phyloP scores from a whole-genome alignment of 35 echinoderm and acorn worm species.

The Chiridota heheva region DNA sequence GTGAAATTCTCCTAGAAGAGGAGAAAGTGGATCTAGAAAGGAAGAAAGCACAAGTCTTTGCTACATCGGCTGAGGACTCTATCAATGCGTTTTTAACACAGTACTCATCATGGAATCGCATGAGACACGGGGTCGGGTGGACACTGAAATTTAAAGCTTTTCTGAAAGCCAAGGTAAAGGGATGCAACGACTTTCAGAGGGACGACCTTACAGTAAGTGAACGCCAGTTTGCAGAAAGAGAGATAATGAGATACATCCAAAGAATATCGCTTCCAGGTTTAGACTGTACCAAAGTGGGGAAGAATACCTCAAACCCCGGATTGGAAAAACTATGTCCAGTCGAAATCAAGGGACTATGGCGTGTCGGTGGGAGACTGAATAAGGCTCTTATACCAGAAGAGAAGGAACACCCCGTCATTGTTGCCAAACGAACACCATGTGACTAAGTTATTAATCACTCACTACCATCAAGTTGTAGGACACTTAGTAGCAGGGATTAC shows the following conservation, averaged over 20 bases:
- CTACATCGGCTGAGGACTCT: background rate
- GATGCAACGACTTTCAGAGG: too few relatives aligned
- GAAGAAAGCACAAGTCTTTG: background rate
- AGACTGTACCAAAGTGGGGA: background rate
- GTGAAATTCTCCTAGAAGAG: background rate
- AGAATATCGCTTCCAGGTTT: background rate
- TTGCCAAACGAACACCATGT: conserved; percentile 31
- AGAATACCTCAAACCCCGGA: background rate
- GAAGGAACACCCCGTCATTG: conserved; percentile 37
- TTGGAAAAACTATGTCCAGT: conserved; percentile 9
- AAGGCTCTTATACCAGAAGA: conserved; percentile 12
- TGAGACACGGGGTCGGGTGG: background rate
- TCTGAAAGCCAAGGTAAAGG: too few relatives aligned
- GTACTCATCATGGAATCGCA: conserved; percentile 4
- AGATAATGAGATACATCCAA: conserved; percentile 5
- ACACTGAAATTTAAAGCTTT: background rate
- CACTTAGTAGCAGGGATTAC: background rate
- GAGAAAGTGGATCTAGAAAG: background rate
- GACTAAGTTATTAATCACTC: conserved; percentile 14
- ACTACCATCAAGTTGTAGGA: conserved; percentile 10
- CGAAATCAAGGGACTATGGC: conserved; percentile 17
- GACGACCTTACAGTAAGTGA: conserved; percentile 8
- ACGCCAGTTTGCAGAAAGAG: background rate
- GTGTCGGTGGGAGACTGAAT: conserved; percentile 38
- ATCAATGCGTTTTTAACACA: background rate